Percentiles rank a stretch among this genome's conserved stretches.
Evolutionary conservation across 2,888 invertebrate genomes (phyloP).

Genomic region (Pterostichus niger): DNA sequence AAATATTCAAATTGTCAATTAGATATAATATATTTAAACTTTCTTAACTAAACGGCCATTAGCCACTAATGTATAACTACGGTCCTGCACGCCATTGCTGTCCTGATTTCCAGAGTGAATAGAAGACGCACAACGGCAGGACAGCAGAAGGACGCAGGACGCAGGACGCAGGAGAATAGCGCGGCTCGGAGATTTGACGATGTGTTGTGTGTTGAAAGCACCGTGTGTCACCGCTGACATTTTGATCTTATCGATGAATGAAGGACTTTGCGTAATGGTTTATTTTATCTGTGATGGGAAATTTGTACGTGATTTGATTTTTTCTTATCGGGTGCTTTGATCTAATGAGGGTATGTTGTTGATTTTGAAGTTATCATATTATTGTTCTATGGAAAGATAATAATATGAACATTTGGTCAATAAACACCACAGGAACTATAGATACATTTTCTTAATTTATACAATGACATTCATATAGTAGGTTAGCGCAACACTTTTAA

Average conservation of each 20-base stretch:
- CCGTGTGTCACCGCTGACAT: conserved; percentile 28
- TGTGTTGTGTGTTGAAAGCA: conserved; percentile 30
- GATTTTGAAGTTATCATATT: neutral
- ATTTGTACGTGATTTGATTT: conserved; percentile 43
- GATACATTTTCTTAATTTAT: too few species aligned
- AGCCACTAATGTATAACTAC: neutral
- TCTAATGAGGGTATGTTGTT: conserved; percentile 15
- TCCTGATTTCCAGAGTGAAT: conserved; percentile 3
- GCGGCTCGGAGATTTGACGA: neutral
- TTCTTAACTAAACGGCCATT: too few species aligned
- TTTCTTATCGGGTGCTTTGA: conserved; percentile 14
- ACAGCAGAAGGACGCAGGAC: neutral
- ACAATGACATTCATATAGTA: too few species aligned
- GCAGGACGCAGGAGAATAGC: neutral
- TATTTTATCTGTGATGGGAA: conserved; percentile 43
- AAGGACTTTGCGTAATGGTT: conserved; percentile 33
- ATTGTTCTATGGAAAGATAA: too few species aligned
- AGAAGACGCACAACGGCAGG: neutral
- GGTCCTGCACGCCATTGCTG: neutral
- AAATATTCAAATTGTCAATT: too few species aligned
- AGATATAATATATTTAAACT: too few species aligned
- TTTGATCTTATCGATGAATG: conserved; percentile 34
- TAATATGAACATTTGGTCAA: too few species aligned
- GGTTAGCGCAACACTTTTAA: too few species aligned
- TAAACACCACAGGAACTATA: too few species aligned